phyloP scores from a whole-genome alignment of 2,797 vertebrate species.

The Lates japonicus region DNA sequence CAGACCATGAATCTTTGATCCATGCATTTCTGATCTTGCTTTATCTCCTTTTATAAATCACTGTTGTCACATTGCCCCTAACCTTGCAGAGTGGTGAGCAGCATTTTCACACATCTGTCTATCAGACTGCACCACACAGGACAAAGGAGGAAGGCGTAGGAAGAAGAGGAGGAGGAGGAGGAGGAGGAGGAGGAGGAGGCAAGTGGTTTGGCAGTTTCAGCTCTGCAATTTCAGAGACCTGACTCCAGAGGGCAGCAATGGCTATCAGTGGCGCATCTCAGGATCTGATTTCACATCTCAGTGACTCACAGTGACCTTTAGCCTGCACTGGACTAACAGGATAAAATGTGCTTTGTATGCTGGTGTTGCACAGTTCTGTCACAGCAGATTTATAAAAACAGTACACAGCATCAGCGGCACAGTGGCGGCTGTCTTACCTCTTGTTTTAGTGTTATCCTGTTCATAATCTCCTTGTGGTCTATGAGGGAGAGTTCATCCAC shows the following conservation, averaged over 20 bases:
- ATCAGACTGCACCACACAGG: slow-evolving; percentile 79
- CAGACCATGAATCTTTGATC: slow-evolving; percentile 11
- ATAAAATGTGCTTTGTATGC: slow-evolving; percentile 45
- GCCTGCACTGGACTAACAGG: slow-evolving; percentile 31
- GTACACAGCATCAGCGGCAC: not conserved
- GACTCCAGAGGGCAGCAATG: slow-evolving; percentile 76
- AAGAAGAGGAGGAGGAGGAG: slow-evolving; percentile 20
- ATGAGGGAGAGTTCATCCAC: slow-evolving; percentile 96
- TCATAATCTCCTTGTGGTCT: slow-evolving; percentile 97
- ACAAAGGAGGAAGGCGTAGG: slow-evolving; percentile 56
- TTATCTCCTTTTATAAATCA: slow-evolving; percentile 35
- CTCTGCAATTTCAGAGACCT: slow-evolving; percentile 42
- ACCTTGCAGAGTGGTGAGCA: slow-evolving; percentile 64
- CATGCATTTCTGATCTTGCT: slow-evolving; percentile 11
- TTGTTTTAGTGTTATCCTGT: slow-evolving; percentile 94
- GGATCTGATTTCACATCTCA: slow-evolving; percentile 55
- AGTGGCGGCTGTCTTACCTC: slow-evolving; percentile 84
- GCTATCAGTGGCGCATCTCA: slow-evolving; percentile 10
- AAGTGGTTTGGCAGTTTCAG: slow-evolving; percentile 26
- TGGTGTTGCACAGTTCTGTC: slow-evolving; percentile 26
- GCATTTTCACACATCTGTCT: slow-evolving; percentile 71
- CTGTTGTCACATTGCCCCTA: slow-evolving; percentile 47
- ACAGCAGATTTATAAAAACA: slow-evolving; percentile 26
- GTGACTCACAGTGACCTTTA: slow-evolving; percentile 61
- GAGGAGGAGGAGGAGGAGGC: slow-evolving; percentile 10